These are phyloP conservation scores for Macrotis lagotis DNA, from an alignment of 2,113 vertebrate species.

Conservation along the genomic window DNA sequence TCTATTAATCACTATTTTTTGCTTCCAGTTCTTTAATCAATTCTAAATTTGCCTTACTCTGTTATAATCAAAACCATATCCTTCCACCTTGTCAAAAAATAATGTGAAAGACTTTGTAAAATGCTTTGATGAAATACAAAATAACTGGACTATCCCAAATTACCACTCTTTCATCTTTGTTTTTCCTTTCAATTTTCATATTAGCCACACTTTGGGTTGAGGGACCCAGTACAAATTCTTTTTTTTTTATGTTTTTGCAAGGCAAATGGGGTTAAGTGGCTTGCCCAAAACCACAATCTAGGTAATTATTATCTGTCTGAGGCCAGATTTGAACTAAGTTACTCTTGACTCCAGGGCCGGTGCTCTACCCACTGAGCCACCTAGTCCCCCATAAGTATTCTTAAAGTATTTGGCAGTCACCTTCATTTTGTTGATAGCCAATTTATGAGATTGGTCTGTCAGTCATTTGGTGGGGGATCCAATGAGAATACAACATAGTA, in stretches of 20 bases:
- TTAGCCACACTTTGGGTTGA: neutral
- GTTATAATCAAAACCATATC: neutral
- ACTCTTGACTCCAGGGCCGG: too few relatives aligned
- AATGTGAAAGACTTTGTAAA: neutral
- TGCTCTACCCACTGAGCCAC: too few relatives aligned
- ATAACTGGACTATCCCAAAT: neutral
- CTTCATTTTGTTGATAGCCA: neutral
- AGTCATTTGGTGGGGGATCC: neutral
- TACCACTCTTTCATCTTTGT: neutral
- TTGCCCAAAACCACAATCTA: too few relatives aligned
- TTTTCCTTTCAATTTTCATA: neutral
- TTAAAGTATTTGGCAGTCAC: neutral
- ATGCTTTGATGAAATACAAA: neutral
- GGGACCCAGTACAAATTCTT: too few relatives aligned
- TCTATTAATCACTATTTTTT: neutral
- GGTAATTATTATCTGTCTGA: too few relatives aligned
- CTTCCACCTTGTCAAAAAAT: neutral
- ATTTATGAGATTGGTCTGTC: neutral
- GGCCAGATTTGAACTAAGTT: too few relatives aligned
- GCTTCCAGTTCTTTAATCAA: neutral
- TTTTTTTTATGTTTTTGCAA: too few relatives aligned
- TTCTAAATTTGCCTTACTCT: neutral
- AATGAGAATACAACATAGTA: conserved; percentile 13
- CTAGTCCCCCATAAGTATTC: too few relatives aligned
- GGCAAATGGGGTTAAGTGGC: too few relatives aligned